A percentile compares a stretch with the other conserved stretches of the same genome.
phyloP scores from a whole-genome alignment of 2,888 invertebrate genomes.

The Dryomyza anilis region DNA sequence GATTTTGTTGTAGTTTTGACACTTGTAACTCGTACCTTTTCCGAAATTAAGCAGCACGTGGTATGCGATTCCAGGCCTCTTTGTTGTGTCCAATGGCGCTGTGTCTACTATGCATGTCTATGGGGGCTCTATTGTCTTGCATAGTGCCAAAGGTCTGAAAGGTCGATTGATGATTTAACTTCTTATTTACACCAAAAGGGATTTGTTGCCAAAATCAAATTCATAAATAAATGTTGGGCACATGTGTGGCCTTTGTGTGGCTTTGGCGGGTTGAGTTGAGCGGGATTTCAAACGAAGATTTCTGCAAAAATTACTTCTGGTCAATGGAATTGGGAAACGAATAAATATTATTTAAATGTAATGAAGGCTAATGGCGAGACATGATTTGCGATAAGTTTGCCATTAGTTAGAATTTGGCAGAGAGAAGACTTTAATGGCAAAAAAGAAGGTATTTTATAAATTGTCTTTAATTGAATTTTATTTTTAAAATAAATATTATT shows the following conservation, averaged over 20 bases:
- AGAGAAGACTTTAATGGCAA: too few species aligned
- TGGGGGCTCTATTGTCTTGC: background rate
- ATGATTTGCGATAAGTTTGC: constrained; percentile 1
- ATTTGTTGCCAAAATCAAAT: constrained; percentile 28
- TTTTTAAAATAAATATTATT: too few species aligned
- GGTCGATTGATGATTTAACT: constrained; percentile 22
- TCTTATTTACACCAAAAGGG: constrained; percentile 25
- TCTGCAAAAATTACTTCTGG: constrained; percentile 19
- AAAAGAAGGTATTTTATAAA: too few species aligned
- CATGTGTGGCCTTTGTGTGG: constrained; percentile 7
- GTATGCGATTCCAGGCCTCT: background rate
- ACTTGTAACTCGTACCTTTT: background rate
- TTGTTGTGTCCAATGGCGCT: background rate
- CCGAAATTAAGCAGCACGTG: background rate
- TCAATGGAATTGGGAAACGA: constrained; percentile 15
- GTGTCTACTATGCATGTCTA: background rate
- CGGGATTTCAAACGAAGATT: background rate
- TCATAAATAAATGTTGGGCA: constrained; percentile 25
- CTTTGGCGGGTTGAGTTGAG: too few species aligned
- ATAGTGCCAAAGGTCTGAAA: constrained; percentile 15
- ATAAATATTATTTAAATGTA: constrained; percentile 19
- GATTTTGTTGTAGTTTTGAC: constrained; percentile 9
- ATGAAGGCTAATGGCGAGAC: constrained; percentile 6
- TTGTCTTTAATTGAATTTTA: too few species aligned
- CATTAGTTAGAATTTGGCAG: background rate